phyloP scores from a whole-genome alignment of 1,140 invertebrate genomes.

The Mactra quadrangularis region DNA sequence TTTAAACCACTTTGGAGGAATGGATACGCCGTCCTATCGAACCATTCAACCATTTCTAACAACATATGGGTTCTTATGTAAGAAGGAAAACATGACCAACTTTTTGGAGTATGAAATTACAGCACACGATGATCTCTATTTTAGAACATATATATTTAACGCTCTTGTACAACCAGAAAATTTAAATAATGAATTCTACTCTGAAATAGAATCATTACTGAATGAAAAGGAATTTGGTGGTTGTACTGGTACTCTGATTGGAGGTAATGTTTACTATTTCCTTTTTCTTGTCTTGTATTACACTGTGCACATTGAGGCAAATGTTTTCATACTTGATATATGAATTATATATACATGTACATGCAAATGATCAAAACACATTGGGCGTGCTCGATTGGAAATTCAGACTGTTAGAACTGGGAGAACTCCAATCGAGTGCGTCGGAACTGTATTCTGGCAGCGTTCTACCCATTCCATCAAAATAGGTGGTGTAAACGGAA shows the following conservation, averaged over 20 bases:
- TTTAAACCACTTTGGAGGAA: slow-evolving; percentile 53
- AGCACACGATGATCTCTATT: neutral
- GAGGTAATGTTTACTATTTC: slow-evolving; percentile 13
- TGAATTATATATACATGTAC: neutral
- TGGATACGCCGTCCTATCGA: neutral
- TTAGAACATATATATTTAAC: slow-evolving; percentile 10
- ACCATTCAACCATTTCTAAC: slow-evolving; percentile 29
- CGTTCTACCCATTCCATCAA: too few relatives aligned
- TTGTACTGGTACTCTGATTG: slow-evolving; percentile 46
- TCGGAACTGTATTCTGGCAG: too few relatives aligned
- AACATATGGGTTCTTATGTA: neutral
- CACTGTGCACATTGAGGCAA: neutral
- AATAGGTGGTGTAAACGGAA: too few relatives aligned
- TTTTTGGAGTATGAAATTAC: slow-evolving; percentile 59
- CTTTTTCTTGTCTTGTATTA: too few relatives aligned
- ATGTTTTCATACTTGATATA: too few relatives aligned
- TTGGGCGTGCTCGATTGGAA: too few relatives aligned
- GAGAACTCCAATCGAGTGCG: too few relatives aligned
- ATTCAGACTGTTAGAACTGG: too few relatives aligned
- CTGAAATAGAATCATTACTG: slow-evolving; percentile 9
- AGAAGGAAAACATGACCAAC: slow-evolving; percentile 12
- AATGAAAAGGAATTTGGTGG: neutral
- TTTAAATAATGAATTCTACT: slow-evolving; percentile 28
- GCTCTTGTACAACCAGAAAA: slow-evolving; percentile 1
- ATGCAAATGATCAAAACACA: neutral